Evolutionary conservation across 2,113 vertebrate species (phyloP).

Genomic region (Origma solitaria): DNA sequence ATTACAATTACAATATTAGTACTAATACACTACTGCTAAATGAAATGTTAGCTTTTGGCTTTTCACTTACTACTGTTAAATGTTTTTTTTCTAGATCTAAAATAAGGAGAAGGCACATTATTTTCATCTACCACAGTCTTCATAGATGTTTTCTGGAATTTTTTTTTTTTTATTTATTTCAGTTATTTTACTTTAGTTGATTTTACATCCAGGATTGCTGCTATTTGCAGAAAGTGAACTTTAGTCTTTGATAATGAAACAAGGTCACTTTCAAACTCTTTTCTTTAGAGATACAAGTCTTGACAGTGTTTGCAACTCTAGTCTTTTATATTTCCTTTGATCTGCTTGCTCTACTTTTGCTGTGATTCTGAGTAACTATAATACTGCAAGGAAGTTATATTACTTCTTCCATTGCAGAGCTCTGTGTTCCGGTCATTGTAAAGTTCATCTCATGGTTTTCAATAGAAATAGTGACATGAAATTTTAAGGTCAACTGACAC

Average conservation of each 20-base stretch:
- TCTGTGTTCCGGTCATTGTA: neutral
- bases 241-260: neutral
- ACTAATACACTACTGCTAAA: neutral
- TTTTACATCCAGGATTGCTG: neutral
- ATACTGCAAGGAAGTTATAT: neutral
- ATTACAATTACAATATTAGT: neutral
- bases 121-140: neutral
- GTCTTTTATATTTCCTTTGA: neutral
- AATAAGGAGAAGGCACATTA: rapidly evolving
- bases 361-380: neutral
- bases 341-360: neutral
- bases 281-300: neutral
- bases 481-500: neutral
- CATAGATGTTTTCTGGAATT: neutral
- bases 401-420: neutral
- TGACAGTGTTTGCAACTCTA: neutral
- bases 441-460: neutral
- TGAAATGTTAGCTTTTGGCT: neutral
- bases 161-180: neutral
- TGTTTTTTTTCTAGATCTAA: neutral
- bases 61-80: neutral
- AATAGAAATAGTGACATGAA: neutral
- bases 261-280: neutral
- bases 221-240: neutral
- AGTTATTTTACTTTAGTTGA: neutral